Base-by-base conservation (phyloP, 2,888 invertebrate genomes). In the Pedicia rivosa region DNA sequence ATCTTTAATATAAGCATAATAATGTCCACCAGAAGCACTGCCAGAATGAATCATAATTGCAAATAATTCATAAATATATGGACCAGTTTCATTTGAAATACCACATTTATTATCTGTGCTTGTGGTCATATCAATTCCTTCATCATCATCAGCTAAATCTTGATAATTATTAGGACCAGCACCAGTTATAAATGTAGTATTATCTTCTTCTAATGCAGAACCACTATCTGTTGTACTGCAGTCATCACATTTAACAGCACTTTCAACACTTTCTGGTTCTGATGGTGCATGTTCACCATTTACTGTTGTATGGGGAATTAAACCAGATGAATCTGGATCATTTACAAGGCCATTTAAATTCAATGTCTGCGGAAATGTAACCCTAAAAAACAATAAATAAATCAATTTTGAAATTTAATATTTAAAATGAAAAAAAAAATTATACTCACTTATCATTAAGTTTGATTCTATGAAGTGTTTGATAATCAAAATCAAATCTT, bases 41-140 rank as follows among this genome's bases (percentile, higher is more conserved):
- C 90, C 90, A 16, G 84, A 82, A 61, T 90, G 90, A 39, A 90
- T 82, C 84, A 90, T 86, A 44, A 90, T 84, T 13, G 86, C 83
- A 57, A 86, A 90, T 24, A 91, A 61, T 56, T 91, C 86, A 55
- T 90, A 90, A 31, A 74, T 62, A 56, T 77, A 82, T 1, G 81
- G 80, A 2, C 81, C 82, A 37, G 62, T 56, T 38, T 62, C 59
- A 38, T 51, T 50, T 26, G 47, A 38, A 35, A 43, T 47, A 37
- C 63, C 57, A 47, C 59, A 60, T 43, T 60, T 64, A 44, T 45
- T 51, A 42, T 47, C 51, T 50, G 58, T 63, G 47, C 62, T 65
- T 49, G 58, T 69, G 48, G 66, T 69, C 41, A 72, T 64, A 48
- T 76, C 75, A 38, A 75, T 74, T 43, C 74, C 75, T 60, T 78